Evolutionary conservation across 1,140 invertebrate species (phyloP), one percentile per base, ranked within the genome.

Genomic region (Drosophila ambigua): DNA sequence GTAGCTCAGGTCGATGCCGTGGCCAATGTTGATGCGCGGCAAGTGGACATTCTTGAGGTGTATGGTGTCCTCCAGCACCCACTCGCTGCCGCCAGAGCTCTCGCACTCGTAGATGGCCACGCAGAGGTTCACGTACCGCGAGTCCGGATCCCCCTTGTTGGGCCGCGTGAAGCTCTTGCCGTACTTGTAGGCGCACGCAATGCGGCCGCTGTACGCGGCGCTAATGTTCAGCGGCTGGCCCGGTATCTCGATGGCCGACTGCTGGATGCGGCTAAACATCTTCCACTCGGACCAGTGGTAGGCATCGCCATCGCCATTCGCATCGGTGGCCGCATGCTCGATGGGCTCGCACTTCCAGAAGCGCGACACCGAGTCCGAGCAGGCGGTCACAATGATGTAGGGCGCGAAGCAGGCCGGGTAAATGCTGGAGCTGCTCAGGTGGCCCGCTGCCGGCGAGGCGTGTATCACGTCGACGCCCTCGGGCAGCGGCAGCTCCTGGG

Each of bases 91-190:
- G 61, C 99, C 99, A 26, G 98, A 99, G 72, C 98, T 99, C 93
- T 99, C 99, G 92, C 99, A 99, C 92, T 99, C 99, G 93, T 99
- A 99, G 69, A 99, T 98, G n/a, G 97, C 97, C 2, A 99, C 97
- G 90, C 96, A 97, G 0, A 99, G 93, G 92, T 98, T 99, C 43
- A 98, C 96, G 92, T 97, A 98, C 45, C 97, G 94, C 1, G 96
- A 96, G 79, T 97, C 96, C 0, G 95, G 95, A 90, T 97, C 95
- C 26, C 93, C 94, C 91, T 95, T 96, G 78, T 95, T 94, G 0
- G 96, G 96, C 2, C 96, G 93, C 0, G 96, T 97, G 85, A 97
- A 97, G 9, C 96, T 97, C 71, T 96, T 95, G 11, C 96, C 96
- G 81, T 96, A 96, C 89, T 98, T 98, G 91, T 99, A 99, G 0